These are phyloP conservation scores for Ctenosaura bakeri DNA, from an alignment of 2,797 vertebrate species.

Conservation along the genomic window DNA sequence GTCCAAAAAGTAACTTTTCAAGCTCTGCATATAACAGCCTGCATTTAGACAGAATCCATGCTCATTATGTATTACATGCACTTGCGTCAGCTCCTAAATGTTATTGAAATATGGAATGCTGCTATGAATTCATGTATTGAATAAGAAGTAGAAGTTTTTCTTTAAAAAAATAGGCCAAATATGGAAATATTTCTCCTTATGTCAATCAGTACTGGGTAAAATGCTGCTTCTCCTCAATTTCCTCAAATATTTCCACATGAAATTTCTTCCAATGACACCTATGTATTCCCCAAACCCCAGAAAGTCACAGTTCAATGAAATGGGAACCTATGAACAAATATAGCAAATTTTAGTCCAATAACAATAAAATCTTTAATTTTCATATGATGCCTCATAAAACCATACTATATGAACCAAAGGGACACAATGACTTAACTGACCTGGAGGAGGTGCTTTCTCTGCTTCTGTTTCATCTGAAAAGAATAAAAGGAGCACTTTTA, in stretches of 20 bases:
- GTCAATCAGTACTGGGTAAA: too few species aligned
- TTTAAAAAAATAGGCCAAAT: too few species aligned
- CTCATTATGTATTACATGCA: too few species aligned
- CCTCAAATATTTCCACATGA: not conserved
- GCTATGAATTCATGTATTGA: not conserved
- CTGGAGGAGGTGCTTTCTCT: constrained; percentile 74
- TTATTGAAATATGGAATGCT: too few species aligned
- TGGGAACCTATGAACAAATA: too few species aligned
- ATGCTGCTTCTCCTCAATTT: not conserved
- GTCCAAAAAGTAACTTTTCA: too few species aligned
- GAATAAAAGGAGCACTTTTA: constrained; percentile 38
- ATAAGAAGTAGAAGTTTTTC: not conserved
- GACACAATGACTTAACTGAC: constrained; percentile 70
- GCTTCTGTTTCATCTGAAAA: constrained; percentile 78
- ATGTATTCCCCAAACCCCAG: not conserved
- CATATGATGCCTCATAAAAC: not conserved
- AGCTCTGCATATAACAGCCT: not conserved
- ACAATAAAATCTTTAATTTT: not conserved
- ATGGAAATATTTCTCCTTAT: too few species aligned
- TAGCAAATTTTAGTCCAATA: not conserved
- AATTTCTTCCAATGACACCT: not conserved
- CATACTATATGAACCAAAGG: not conserved
- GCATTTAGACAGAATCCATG: not conserved
- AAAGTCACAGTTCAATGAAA: not conserved
- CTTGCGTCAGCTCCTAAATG: too few species aligned